Conservation (phyloP, 2,888 invertebrate species). For the Sylvicola fuscatus region DNA sequence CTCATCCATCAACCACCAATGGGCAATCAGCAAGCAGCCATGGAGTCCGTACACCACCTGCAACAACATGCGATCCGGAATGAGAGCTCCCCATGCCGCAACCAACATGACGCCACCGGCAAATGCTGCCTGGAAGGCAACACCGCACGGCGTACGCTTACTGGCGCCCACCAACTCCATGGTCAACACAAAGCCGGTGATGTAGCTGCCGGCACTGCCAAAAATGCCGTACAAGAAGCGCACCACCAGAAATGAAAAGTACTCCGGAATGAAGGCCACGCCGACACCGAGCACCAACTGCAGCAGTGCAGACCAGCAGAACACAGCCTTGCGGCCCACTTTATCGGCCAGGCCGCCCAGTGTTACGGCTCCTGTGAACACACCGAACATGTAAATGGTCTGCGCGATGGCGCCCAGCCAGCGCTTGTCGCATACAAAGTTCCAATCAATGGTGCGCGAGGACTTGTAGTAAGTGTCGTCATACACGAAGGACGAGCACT, state of each 20-base stretch:
- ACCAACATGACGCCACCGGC: conserved; percentile 65
- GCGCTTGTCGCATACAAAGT: conserved; percentile 53
- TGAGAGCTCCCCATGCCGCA: conserved; percentile 61
- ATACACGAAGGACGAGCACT: conserved; percentile 42
- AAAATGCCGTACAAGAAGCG: conserved; percentile 59
- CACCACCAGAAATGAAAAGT: conserved; percentile 44
- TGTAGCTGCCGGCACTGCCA: conserved; percentile 50
- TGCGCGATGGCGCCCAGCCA: conserved; percentile 71
- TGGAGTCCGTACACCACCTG: conserved; percentile 65
- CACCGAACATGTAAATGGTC: conserved; percentile 63
- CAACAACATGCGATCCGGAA: conserved; percentile 49
- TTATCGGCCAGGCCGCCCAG: conserved; percentile 63
- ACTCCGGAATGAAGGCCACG: conserved; percentile 61
- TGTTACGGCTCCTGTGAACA: conserved; percentile 55
- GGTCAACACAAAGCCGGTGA: conserved; percentile 32
- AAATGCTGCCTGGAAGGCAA: conserved; percentile 59
- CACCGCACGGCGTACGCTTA: conserved; percentile 59
- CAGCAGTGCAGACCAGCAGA: conserved; percentile 51
- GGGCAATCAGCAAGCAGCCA: conserved; percentile 45
- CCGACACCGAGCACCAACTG: conserved; percentile 48
- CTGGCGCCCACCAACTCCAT: conserved; percentile 71
- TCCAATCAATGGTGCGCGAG: conserved; percentile 63
- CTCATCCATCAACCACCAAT: conserved; percentile 80
- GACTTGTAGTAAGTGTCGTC: conserved; percentile 50
- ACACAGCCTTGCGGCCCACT: conserved; percentile 58